Conservation (phyloP, 2,113 vertebrate genomes). For the Cephalopterus ornatus region DNA sequence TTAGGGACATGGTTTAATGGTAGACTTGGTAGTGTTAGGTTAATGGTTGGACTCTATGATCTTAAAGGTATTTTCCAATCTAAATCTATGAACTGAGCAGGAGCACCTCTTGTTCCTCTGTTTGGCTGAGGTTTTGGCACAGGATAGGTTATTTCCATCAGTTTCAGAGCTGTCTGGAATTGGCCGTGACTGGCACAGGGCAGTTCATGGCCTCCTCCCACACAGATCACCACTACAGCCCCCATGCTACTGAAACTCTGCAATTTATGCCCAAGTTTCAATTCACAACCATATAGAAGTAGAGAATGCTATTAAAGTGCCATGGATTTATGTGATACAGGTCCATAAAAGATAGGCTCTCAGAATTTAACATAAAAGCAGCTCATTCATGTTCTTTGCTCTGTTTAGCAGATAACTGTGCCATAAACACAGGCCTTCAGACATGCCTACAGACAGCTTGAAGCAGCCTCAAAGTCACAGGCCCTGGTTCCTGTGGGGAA, state of each 20-base stretch:
- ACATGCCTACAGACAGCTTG: no score
- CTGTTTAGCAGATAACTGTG: background rate
- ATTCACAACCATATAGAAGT: background rate
- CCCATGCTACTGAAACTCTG: background rate
- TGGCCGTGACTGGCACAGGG: background rate
- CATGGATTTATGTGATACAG: background rate
- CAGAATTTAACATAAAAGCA: background rate
- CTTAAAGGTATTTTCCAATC: background rate
- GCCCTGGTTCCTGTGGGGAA: no score
- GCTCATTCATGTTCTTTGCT: background rate
- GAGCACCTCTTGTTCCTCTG: background rate
- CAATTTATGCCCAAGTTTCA: background rate
- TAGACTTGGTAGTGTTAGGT: no score
- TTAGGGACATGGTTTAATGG: no score
- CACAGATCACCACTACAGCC: background rate
- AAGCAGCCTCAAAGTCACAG: no score
- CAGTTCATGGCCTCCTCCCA: background rate
- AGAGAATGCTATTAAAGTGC: background rate
- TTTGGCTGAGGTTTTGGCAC: background rate
- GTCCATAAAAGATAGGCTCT: background rate
- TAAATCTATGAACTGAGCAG: background rate
- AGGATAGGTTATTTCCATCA: background rate
- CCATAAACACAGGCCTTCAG: background rate
- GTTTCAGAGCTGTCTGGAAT: background rate
- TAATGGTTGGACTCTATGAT: background rate